Conservation (phyloP, 37 sponge, comb jelly and placozoan genomes). For the Agelas oroides region DNA sequence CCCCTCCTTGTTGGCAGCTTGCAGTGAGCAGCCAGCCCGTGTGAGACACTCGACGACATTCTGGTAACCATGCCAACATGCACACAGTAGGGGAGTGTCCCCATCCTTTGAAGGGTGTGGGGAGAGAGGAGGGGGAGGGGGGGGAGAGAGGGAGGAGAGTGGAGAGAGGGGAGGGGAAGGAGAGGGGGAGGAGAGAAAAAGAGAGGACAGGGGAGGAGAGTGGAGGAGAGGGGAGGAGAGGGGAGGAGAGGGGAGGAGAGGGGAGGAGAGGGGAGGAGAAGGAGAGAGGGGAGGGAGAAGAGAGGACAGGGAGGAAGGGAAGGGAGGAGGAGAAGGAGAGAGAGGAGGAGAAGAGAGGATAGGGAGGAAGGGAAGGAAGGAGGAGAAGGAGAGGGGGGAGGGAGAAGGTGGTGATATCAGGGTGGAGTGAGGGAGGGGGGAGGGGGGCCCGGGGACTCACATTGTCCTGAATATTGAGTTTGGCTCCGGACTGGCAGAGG, state of each 20-base stretch:
- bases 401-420: too few species aligned
- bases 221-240: too few species aligned
- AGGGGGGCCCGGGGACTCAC: constrained; percentile 20
- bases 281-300: too few species aligned
- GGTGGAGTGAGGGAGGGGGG: too few species aligned
- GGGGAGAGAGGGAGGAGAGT: neutral
- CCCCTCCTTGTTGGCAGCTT: constrained; percentile 58
- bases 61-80: constrained; percentile 88
- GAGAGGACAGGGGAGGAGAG: too few species aligned
- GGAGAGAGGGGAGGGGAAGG: neutral
- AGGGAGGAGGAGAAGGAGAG: neutral
- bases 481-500: constrained; percentile 61
- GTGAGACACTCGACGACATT: constrained; percentile 79
- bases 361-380: too few species aligned
- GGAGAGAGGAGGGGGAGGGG: neutral
- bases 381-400: too few species aligned
- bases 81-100: constrained; percentile 85
- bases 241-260: too few species aligned
- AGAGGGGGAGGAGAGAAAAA: too few species aligned
- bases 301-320: neutral
- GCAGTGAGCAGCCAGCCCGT: constrained; percentile 54
- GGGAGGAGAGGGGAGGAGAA: too few species aligned
- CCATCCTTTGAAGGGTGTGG: constrained; percentile 61
- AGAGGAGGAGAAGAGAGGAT: neutral
- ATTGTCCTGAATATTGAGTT: constrained; percentile 80